Conservation (phyloP, 1,140 invertebrate genomes). For the Euura lappo region DNA sequence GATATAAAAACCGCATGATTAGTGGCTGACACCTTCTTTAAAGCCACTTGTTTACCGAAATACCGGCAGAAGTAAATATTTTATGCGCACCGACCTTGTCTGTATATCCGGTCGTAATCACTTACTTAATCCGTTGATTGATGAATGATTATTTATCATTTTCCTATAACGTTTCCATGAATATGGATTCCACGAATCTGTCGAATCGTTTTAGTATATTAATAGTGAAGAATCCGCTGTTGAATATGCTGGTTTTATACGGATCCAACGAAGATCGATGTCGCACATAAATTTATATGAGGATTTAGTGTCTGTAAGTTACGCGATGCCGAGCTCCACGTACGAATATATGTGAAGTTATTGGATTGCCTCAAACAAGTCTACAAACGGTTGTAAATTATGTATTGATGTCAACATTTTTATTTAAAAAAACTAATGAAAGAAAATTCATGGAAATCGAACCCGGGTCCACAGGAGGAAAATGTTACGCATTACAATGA, state of each 20-base stretch:
- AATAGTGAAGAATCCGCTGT: not conserved
- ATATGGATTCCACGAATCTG: not conserved
- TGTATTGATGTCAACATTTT: too few species aligned
- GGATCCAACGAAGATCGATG: not conserved
- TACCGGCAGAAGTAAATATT: not conserved
- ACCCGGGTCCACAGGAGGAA: too few species aligned
- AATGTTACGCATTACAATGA: too few species aligned
- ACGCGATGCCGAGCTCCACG: too few species aligned
- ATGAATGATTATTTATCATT: constrained; percentile 7
- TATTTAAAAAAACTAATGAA: too few species aligned
- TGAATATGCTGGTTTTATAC: not conserved
- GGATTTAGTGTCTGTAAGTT: too few species aligned
- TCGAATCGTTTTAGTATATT: constrained; percentile 3
- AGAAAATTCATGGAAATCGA: too few species aligned
- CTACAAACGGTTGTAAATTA: not conserved
- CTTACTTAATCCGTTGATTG: constrained; percentile 1
- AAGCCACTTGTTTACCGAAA: not conserved
- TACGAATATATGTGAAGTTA: not conserved
- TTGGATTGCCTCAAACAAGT: not conserved
- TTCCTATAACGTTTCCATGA: not conserved
- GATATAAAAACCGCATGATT: not conserved
- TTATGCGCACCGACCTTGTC: not conserved
- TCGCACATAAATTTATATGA: not conserved
- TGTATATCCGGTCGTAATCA: not conserved
- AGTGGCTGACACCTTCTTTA: not conserved